Evolutionary conservation across 2,797 vertebrate species (phyloP), one percentile per base, ranked within the genome.

Genomic region (Dryobates pubescens): DNA sequence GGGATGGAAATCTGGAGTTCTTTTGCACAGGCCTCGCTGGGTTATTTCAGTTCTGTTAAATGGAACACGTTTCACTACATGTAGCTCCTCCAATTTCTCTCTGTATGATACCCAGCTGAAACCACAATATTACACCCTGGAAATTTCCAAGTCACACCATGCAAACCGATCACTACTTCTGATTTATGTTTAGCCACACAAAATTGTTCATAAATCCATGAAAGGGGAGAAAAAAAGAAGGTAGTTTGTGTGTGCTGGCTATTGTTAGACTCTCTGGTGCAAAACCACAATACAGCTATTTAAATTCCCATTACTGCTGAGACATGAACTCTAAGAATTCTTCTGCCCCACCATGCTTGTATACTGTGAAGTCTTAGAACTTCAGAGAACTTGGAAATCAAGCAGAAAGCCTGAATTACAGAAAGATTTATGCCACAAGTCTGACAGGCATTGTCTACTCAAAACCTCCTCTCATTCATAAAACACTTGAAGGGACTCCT

Each of bases 1-100:
- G 80, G 71, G 45, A 87, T 10, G 30, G 58, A 89, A 89, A 83
- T 22, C 18, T 58, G 62, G 53, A 80, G 70, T n/a, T 86, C 62
- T 78, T 53, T 47, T 71, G 32, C n/a, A 80, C 4, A 34, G 23
- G 69, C 43, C 10, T 45, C 54, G 14, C 6, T 16, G 63, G 19
- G 26, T 63, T 61, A 47, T 51, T 29, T 2, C 3, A 30, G 27
- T 54, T 79, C 41, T 71, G 59, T 64, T 54, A 83, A 56, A 69
- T 0, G 0, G 74, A 88, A 86, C n/a, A 71, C 23, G 53, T 82
- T 82, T 80, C 41, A 51, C 11, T 63, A 59, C 43, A 34, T 14
- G 18, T 0, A 1, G 43, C 22, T 85, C 53, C n/a, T 77, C 56
- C 23, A 22, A 6, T 70, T 78, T 58, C 45, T 34, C 41, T 71